Evolutionary conservation across 2,888 invertebrate species (phyloP).

Genomic region (Temnothorax rugatulus): DNA sequence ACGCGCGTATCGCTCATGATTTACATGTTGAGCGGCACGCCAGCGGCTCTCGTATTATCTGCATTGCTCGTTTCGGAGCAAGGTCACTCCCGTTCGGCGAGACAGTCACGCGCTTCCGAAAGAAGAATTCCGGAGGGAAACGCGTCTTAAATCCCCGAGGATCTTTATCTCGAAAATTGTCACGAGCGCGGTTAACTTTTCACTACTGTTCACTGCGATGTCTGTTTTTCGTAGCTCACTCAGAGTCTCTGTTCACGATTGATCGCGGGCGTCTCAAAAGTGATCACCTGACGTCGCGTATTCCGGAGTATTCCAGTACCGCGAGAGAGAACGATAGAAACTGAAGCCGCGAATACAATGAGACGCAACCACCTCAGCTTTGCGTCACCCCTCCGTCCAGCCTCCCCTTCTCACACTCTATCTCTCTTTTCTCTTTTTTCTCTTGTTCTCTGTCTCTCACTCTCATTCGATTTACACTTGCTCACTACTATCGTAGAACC

Average conservation of each 20-base stretch:
- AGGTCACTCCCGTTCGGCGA: constrained; percentile 1
- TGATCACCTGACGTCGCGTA: constrained; percentile 26
- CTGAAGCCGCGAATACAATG: constrained; percentile 51
- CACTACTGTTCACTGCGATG: constrained; percentile 65
- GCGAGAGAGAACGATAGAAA: constrained; percentile 26
- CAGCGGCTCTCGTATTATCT: background rate
- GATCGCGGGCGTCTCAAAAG: constrained; percentile 13
- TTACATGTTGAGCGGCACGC: constrained; percentile 61
- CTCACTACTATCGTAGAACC: constrained; percentile 73
- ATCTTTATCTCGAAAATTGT: constrained; percentile 7
- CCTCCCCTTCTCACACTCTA: constrained; percentile 46
- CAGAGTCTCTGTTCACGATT: background rate
- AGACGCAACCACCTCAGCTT: constrained; percentile 47
- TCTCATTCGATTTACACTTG: constrained; percentile 53
- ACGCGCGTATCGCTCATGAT: constrained; percentile 45
- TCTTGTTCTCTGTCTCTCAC: constrained; percentile 43
- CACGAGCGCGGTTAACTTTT: constrained; percentile 64
- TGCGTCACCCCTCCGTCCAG: constrained; percentile 51
- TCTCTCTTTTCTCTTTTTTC: constrained; percentile 35
- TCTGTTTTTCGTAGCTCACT: background rate
- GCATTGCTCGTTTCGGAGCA: background rate
- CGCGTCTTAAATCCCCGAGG: constrained; percentile 7
- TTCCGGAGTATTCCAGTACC: constrained; percentile 8
- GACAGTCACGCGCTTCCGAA: constrained; percentile 37
- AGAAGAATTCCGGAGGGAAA: constrained; percentile 11